phyloP scores from a whole-genome alignment of 2,113 vertebrate genomes.

The Mormyrus lacerda region DNA sequence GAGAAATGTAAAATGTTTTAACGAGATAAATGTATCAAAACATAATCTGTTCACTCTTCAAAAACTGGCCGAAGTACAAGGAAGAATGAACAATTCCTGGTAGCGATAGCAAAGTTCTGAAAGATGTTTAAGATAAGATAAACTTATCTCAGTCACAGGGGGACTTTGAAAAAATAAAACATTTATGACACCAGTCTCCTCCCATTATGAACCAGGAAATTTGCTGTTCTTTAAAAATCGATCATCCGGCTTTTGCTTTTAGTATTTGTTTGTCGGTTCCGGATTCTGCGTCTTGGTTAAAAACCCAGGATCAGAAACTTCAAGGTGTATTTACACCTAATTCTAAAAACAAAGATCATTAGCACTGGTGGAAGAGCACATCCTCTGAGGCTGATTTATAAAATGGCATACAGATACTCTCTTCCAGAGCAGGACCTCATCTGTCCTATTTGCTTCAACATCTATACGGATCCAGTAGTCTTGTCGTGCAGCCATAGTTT shows the following conservation, averaged over 20 bases:
- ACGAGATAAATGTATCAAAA: too few species aligned
- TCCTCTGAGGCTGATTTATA: too few species aligned
- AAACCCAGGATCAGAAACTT: not conserved
- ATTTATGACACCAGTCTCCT: not conserved
- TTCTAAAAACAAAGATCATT: not conserved
- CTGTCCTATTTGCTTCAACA: conserved; percentile 31
- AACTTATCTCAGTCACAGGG: not conserved
- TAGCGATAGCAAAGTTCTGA: not conserved
- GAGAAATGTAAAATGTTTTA: too few species aligned
- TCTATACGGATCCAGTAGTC: conserved; percentile 30
- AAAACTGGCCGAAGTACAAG: not conserved
- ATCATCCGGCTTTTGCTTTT: not conserved
- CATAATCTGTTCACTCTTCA: not conserved
- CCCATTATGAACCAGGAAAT: not conserved
- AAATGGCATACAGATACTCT: conserved; percentile 18
- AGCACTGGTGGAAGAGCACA: too few species aligned
- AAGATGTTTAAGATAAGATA: not conserved
- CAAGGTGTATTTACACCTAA: not conserved
- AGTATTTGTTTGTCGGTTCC: not conserved
- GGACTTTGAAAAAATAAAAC: not conserved
- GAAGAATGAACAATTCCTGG: not conserved
- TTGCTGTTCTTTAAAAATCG: not conserved
- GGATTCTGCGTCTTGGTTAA: not conserved
- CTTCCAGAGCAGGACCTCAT: conserved; percentile 20
- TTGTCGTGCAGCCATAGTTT: conserved; percentile 33